These are phyloP conservation scores for Incurvaria masculella DNA, from an alignment of 2,888 invertebrate species.

Conservation along the genomic window DNA sequence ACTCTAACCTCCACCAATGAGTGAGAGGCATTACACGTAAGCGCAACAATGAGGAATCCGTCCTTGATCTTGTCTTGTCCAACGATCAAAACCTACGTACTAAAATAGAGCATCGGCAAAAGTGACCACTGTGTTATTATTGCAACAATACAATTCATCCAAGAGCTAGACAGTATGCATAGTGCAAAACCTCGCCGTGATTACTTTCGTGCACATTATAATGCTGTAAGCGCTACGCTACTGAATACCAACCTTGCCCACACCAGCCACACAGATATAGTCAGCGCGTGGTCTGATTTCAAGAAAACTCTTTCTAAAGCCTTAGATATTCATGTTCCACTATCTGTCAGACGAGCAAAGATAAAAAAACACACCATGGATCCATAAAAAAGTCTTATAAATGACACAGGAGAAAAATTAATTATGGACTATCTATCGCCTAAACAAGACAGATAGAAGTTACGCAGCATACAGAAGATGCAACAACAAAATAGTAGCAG, in stretches of 20 bases:
- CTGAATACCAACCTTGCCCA: not conserved
- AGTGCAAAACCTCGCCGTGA: not conserved
- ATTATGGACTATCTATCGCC: no score
- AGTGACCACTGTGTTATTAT: not conserved
- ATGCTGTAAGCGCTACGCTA: not conserved
- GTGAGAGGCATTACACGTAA: not conserved
- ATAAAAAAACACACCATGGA: not conserved
- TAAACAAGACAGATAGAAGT: no score
- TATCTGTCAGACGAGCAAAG: not conserved
- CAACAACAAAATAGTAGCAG: no score
- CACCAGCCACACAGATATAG: not conserved
- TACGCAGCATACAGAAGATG: no score
- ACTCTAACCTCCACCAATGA: not conserved
- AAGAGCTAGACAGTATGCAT: not conserved
- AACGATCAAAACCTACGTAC: not conserved
- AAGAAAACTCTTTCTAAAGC: not conserved
- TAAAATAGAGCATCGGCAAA: not conserved
- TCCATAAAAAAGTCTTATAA: not conserved
- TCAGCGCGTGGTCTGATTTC: not conserved
- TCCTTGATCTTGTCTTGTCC: not conserved
- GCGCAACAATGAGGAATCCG: not conserved
- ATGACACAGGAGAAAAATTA: no score
- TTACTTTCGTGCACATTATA: not conserved
- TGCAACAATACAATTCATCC: not conserved
- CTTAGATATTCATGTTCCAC: not conserved